Conservation (phyloP, 2,888 invertebrate species). For the Byasa hedistus region DNA sequence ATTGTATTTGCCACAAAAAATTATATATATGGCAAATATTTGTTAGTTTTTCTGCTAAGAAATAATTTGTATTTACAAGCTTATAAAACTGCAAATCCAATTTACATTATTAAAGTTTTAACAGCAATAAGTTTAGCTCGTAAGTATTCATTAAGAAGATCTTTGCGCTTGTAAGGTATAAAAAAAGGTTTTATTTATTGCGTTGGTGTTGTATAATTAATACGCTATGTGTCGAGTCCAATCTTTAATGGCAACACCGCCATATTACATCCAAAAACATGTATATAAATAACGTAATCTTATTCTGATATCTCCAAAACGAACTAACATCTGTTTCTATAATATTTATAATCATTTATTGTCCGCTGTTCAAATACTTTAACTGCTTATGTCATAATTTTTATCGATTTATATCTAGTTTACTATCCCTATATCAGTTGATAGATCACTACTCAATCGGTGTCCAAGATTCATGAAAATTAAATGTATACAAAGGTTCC, state of each 20-base stretch:
- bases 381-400: not conserved
- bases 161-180: not conserved
- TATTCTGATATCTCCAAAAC: too few species aligned
- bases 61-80: not conserved
- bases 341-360: not conserved
- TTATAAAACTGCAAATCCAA: constrained; percentile 1
- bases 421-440: not conserved
- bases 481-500: too few species aligned
- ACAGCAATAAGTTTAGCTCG: not conserved
- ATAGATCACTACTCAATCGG: too few species aligned
- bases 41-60: too few species aligned
- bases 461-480: too few species aligned
- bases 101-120: not conserved
- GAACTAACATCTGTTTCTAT: not conserved
- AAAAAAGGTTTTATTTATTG: constrained; percentile 12
- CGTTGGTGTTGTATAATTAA: too few species aligned
- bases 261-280: too few species aligned
- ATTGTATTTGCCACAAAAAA: too few species aligned
- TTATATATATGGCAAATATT: too few species aligned
- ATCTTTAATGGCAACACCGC: too few species aligned
- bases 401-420: not conserved
- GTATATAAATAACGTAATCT: too few species aligned
- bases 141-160: not conserved
- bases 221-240: too few species aligned
- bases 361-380: not conserved